Evolutionary conservation across 1,140 invertebrate genomes (phyloP).

Genomic region (Cardiocondyla obscurior): DNA sequence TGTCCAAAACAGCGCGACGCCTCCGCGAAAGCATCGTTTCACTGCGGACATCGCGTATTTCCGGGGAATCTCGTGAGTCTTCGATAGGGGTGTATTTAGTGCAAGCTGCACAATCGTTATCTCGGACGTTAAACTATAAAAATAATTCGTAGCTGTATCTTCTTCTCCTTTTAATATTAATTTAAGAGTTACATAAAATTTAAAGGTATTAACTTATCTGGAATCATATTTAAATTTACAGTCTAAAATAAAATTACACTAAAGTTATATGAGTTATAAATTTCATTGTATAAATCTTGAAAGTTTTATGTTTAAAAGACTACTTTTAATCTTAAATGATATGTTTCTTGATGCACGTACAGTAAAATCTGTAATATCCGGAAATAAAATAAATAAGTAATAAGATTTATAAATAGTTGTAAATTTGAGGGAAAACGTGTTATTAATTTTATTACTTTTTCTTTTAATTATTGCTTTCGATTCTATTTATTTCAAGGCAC

Average conservation of each 20-base stretch:
- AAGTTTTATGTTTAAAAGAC: not conserved
- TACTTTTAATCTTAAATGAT: too few relatives aligned
- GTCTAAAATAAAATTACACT: not conserved
- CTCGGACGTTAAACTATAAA: not conserved
- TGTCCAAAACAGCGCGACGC: conserved; percentile 13
- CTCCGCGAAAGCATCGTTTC: conserved; percentile 34
- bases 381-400: not conserved
- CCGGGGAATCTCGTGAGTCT: conserved; percentile 52
- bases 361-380: not conserved
- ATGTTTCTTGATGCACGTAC: not conserved
- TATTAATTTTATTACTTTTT: too few relatives aligned
- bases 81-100: conserved; percentile 5
- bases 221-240: not conserved
- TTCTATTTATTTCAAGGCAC: not conserved
- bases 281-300: not conserved
- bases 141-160: not conserved
- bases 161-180: not conserved
- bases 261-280: not conserved
- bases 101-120: not conserved
- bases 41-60: conserved; percentile 59
- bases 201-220: not conserved
- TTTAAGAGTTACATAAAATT: not conserved
- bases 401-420: not conserved
- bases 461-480: not conserved
- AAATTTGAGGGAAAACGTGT: not conserved